Conservation (phyloP, 2,113 vertebrate genomes). For the Clupea harengus region DNA sequence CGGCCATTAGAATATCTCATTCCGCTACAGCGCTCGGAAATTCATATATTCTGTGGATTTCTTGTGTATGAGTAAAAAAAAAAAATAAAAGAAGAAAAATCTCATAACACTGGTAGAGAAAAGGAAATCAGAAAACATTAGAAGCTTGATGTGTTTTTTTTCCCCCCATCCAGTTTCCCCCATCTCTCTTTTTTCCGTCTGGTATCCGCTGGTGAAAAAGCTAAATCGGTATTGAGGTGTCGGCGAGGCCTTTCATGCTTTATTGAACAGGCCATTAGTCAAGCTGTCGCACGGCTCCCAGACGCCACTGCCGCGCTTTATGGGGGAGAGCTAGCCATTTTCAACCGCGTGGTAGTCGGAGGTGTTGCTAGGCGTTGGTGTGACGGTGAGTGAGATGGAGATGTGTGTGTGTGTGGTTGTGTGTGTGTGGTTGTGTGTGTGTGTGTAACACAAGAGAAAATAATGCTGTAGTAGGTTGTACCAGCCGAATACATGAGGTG, state of each 20-base stretch:
- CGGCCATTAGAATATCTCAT: background rate
- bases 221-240: background rate
- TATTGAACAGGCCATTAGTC: constrained; percentile 43
- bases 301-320: background rate
- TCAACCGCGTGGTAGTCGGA: background rate
- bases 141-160: background rate
- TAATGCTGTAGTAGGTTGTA: no score
- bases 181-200: no score
- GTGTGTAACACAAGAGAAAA: no score
- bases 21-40: background rate
- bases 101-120: background rate
- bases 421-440: background rate
- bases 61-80: no score
- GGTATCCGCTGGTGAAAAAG: background rate
- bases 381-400: background rate
- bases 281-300: constrained; percentile 6
- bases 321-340: background rate
- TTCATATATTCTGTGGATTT: background rate
- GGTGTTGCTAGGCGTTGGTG: background rate
- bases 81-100: constrained; percentile 26
- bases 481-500: no score
- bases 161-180: no score
- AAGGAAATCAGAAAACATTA: background rate
- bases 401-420: background rate
- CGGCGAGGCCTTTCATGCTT: constrained; percentile 23